Evolutionary conservation across 2,888 invertebrate species (phyloP).

Genomic region (Urechis unicinctus): DNA sequence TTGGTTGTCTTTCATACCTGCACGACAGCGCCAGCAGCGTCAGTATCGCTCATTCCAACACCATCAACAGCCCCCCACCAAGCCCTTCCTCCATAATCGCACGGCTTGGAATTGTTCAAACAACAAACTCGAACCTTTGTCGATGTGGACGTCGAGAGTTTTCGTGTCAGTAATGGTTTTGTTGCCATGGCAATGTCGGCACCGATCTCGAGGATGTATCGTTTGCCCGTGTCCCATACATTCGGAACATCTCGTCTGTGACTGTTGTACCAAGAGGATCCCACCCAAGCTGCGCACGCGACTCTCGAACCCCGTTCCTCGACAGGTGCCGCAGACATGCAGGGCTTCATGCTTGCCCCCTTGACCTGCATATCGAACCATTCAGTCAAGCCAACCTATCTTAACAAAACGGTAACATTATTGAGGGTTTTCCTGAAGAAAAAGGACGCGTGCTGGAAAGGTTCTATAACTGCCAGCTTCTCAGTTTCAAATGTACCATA

Average conservation of each 20-base stretch:
- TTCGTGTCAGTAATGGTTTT: constrained; percentile 85
- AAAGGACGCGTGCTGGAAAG: too few relatives aligned
- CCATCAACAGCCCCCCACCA: too few relatives aligned
- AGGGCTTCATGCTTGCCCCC: constrained; percentile 92
- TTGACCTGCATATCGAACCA: too few relatives aligned
- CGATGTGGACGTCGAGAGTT: constrained; percentile 89
- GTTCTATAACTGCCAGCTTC: too few relatives aligned
- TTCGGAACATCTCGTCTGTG: constrained; percentile 78
- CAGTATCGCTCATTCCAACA: too few relatives aligned
- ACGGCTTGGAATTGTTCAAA: too few relatives aligned
- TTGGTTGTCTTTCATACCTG: constrained; percentile 91
- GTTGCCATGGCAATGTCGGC: constrained; percentile 85
- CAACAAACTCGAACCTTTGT: constrained; percentile 62
- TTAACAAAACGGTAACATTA: too few relatives aligned
- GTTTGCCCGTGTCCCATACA: constrained; percentile 69
- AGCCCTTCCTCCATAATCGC: too few relatives aligned
- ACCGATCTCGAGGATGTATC: constrained; percentile 67
- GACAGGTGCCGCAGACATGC: constrained; percentile 78
- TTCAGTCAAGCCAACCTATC: too few relatives aligned
- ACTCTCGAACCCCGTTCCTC: constrained; percentile 79
- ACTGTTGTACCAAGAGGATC: constrained; percentile 81
- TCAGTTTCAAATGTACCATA: too few relatives aligned
- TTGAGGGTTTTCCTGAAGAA: too few relatives aligned
- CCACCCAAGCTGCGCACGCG: constrained; percentile 65
- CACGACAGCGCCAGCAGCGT: too few relatives aligned